Percentiles rank a stretch among this genome's conserved stretches.
These are phyloP conservation scores for Donacobius atricapilla DNA, from an alignment of 2,113 vertebrate species.

Conservation along the genomic window DNA sequence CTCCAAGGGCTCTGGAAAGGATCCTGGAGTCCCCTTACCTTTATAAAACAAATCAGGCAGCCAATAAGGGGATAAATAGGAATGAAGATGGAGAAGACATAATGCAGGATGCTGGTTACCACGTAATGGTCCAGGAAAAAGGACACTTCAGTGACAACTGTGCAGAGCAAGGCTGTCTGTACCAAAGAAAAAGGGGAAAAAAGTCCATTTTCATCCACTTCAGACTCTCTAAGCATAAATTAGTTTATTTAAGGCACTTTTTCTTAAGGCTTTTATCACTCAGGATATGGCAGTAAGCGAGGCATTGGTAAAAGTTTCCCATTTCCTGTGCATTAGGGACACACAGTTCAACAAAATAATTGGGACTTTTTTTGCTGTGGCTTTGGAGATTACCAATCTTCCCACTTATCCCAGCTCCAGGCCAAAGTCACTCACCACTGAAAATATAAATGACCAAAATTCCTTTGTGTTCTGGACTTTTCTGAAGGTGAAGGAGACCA, in stretches of 20 bases:
- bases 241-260: not conserved
- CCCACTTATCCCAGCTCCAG: not conserved
- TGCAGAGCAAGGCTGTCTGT: conserved; percentile 73
- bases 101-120: conserved; percentile 79
- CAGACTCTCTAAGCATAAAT: not conserved
- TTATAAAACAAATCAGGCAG: conserved; percentile 90
- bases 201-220: not conserved
- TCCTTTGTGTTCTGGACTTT: conserved; percentile 91
- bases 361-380: not conserved
- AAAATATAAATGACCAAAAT: conserved; percentile 91
- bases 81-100: conserved; percentile 82
- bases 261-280: not conserved
- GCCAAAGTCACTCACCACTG: conserved; percentile 84
- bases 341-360: not conserved
- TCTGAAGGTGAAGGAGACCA: conserved; percentile 87
- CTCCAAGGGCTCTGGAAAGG: not conserved
- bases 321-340: not conserved
- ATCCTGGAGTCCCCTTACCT: conserved; percentile 69
- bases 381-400: not conserved
- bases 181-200: not conserved
- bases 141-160: conserved; percentile 74
- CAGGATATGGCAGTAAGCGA: not conserved
- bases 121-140: conserved; percentile 76
- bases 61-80: conserved; percentile 93
- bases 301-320: not conserved